phyloP scores from a whole-genome alignment of 2,113 vertebrate genomes.

The Ageneiosus marmoratus region DNA sequence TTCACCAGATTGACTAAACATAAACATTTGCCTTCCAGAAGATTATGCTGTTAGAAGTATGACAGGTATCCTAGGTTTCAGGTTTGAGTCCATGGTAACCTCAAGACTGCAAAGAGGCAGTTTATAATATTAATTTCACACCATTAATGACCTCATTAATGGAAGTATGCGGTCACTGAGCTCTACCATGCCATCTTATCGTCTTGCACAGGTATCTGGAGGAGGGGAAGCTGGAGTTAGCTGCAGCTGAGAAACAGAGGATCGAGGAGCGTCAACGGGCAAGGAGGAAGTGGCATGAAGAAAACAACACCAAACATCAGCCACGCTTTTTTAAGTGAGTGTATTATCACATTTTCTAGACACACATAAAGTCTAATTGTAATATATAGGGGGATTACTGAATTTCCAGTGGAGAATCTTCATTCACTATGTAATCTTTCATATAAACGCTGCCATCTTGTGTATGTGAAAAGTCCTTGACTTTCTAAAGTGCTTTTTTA shows the following conservation, averaged over 20 bases:
- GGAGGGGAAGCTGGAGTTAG: constrained; percentile 91
- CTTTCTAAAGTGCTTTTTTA: background rate
- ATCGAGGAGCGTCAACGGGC: constrained; percentile 93
- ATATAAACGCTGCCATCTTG: background rate
- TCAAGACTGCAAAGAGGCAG: background rate
- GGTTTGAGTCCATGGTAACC: background rate
- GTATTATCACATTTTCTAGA: background rate
- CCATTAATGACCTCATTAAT: background rate
- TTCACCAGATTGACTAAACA: background rate
- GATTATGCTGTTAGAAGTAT: background rate
- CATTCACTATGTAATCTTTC: background rate
- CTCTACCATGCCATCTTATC: constrained; percentile 32
- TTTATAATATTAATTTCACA: background rate
- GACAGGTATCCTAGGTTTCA: background rate
- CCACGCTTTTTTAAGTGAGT: constrained; percentile 97
- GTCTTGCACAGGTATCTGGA: constrained; percentile 79
- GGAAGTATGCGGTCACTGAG: too few relatives aligned
- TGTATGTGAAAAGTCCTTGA: background rate
- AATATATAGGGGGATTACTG: too few relatives aligned
- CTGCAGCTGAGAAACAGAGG: constrained; percentile 88
- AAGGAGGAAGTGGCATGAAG: constrained; percentile 88
- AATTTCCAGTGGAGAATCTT: background rate
- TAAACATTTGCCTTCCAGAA: background rate
- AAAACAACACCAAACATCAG: constrained; percentile 86
- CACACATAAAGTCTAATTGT: background rate